Percentiles rank a stretch among this genome's conserved stretches.
phyloP scores from a whole-genome alignment of 2,797 vertebrate species.

The Sebastiscus albofasciatus region DNA sequence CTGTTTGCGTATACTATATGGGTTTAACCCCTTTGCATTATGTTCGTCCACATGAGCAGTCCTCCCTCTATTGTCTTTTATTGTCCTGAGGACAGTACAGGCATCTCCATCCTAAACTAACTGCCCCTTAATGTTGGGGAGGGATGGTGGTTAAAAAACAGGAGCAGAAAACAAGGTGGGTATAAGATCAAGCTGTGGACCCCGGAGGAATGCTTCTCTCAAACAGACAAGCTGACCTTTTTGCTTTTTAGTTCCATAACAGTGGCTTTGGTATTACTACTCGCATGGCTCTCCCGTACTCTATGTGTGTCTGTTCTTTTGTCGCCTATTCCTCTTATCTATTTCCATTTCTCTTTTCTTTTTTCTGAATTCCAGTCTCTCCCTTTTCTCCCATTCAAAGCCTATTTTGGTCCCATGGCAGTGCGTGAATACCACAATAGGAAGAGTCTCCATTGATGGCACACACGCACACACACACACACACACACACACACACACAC shows the following conservation, averaged over 20 bases:
- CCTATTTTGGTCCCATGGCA: background rate
- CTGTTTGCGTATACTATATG: background rate
- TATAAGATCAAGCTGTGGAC: conserved; percentile 24
- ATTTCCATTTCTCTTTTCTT: conserved; percentile 3
- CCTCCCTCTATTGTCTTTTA: background rate
- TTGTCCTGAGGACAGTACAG: background rate
- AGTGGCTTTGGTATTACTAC: conserved; percentile 36
- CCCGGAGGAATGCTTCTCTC: conserved; percentile 20
- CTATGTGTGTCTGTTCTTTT: background rate
- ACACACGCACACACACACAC: too few relatives aligned
- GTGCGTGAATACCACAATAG: background rate
- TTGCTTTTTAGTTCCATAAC: conserved; percentile 45
- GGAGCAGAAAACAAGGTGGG: conserved; percentile 13
- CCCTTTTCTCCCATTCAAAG: background rate
- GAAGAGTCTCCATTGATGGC: too few relatives aligned
- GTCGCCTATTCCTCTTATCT: background rate
- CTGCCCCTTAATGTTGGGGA: background rate
- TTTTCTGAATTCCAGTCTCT: conserved; percentile 1
- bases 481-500: too few relatives aligned
- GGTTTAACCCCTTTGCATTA: background rate
- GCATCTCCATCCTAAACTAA: conserved; percentile 22
- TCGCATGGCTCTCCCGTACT: conserved; percentile 15
- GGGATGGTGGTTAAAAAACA: conserved; percentile 19
- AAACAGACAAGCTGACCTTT: conserved; percentile 64
- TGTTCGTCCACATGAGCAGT: background rate